Percentiles rank a stretch among this genome's conserved stretches.
Conservation (phyloP, 2,797 vertebrate species). For the Halcyon badia region DNA sequence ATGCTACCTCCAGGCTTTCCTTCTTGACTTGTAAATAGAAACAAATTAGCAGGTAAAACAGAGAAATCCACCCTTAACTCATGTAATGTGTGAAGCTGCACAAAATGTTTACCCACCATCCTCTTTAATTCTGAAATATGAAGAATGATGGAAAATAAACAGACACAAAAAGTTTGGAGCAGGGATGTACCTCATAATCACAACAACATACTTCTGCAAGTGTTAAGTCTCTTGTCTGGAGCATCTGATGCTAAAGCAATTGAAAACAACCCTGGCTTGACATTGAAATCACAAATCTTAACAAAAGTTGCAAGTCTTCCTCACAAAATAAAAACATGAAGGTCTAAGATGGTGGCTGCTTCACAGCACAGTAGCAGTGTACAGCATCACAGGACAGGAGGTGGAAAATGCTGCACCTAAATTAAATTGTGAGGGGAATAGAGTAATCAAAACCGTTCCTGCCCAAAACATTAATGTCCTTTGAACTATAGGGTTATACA, state of each 20-base stretch:
- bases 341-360: neutral
- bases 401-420: neutral
- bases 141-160: neutral
- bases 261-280: neutral
- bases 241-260: neutral
- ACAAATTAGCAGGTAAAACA: neutral
- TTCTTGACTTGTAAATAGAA: neutral
- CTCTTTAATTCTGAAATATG: neutral
- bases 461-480: neutral
- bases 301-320: neutral
- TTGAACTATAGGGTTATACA: neutral
- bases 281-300: neutral
- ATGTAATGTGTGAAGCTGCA: neutral
- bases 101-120: neutral
- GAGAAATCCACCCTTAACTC: neutral
- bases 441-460: too few species aligned
- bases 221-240: neutral
- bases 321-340: neutral
- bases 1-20: neutral
- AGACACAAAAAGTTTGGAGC: neutral
- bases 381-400: neutral
- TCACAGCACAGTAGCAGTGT: neutral
- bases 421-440: neutral
- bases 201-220: neutral
- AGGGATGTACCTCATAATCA: neutral